Evolutionary conservation across 2,113 vertebrate genomes (phyloP).

Genomic region (Chloropsis cyanopogon): DNA sequence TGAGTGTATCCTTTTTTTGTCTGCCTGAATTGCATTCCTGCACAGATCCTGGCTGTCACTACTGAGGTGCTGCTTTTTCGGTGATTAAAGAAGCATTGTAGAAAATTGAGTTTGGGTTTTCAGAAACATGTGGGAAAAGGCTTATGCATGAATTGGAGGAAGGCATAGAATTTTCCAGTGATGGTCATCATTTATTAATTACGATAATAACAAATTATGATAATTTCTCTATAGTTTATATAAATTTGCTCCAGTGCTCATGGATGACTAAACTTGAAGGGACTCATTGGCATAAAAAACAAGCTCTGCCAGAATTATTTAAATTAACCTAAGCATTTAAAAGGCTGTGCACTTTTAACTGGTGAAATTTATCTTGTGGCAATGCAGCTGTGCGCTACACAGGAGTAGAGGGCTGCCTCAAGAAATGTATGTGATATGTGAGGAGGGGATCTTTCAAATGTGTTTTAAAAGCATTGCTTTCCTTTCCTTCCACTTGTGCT

Average conservation of each 20-base stretch:
- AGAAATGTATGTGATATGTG: background rate
- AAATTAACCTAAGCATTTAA: background rate
- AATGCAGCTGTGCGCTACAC: accelerated
- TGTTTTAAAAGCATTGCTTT: background rate
- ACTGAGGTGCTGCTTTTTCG: background rate
- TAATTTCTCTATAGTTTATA: background rate
- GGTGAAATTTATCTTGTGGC: background rate
- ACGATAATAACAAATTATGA: background rate
- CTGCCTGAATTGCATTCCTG: background rate
- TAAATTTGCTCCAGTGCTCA: background rate
- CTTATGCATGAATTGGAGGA: background rate
- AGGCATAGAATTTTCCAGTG: background rate
- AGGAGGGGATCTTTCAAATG: background rate
- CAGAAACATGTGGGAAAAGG: background rate
- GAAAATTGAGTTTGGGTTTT: background rate
- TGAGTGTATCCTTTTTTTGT: background rate
- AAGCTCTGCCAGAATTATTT: background rate
- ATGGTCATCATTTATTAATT: background rate
- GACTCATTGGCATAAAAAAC: background rate
- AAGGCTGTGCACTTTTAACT: background rate
- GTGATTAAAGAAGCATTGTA: background rate
- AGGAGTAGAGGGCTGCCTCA: background rate
- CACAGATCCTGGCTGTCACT: background rate
- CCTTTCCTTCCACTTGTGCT: background rate
- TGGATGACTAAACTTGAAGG: background rate